These are phyloP conservation scores for Epinephelus cyanopodus DNA, from an alignment of 2,113 vertebrate genomes.

Conservation along the genomic window DNA sequence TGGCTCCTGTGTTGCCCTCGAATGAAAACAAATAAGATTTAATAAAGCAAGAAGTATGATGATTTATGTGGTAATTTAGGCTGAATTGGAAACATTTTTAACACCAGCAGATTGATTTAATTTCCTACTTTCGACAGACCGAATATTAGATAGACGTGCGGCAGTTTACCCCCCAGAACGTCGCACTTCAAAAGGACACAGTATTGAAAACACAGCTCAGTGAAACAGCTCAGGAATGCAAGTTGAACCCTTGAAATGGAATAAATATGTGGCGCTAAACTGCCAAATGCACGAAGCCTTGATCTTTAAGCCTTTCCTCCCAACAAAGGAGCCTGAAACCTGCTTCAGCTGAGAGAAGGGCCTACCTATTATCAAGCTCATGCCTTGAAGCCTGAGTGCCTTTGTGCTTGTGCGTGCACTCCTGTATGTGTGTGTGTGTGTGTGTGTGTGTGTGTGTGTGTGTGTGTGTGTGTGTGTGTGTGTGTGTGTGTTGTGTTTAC, in stretches of 20 bases:
- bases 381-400: conserved; percentile 25
- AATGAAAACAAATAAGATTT: conserved; percentile 53
- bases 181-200: conserved; percentile 47
- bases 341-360: background rate
- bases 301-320: conserved; percentile 64
- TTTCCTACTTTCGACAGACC: conserved; percentile 9
- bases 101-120: conserved; percentile 15
- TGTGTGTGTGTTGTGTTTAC: conserved; percentile 43
- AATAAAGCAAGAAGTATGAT: conserved; percentile 40
- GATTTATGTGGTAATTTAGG: conserved; percentile 43
- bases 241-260: conserved; percentile 66
- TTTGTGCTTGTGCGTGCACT: conserved; percentile 30
- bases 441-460: too few species aligned
- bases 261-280: conserved; percentile 65
- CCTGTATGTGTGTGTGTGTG: background rate
- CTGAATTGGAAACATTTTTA: conserved; percentile 43
- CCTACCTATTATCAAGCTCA: conserved; percentile 22
- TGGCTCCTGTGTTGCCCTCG: conserved; percentile 15
- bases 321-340: conserved; percentile 54
- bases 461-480: background rate
- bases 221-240: conserved; percentile 53
- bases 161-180: conserved; percentile 27
- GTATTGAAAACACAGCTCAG: conserved; percentile 54
- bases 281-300: conserved; percentile 54
- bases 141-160: background rate